phyloP scores from a whole-genome alignment of 2,797 vertebrate species.

The Sebastes trivittatus region DNA sequence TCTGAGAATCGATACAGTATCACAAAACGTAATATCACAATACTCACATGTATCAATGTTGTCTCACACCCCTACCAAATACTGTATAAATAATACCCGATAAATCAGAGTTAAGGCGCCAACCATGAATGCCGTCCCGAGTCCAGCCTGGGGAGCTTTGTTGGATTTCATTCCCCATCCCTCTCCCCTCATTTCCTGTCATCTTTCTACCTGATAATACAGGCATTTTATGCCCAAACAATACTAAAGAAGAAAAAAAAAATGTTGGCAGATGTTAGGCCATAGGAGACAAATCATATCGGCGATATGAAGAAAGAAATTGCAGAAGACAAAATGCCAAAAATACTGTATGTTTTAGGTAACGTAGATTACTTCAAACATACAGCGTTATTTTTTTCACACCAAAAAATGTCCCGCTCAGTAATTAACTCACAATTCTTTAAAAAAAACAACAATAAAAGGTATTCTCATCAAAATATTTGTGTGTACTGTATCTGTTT shows the following conservation, averaged over 20 bases:
- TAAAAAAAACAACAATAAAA: background rate
- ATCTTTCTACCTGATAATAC: background rate
- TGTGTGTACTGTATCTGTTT: background rate
- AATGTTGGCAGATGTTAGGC: background rate
- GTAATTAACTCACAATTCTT: background rate
- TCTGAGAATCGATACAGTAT: no score
- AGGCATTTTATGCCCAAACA: background rate
- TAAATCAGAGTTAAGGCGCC: background rate
- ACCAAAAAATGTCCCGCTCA: background rate
- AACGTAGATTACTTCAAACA: no score
- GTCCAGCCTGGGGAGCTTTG: background rate
- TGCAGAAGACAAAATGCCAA: background rate
- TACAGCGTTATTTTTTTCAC: no score
- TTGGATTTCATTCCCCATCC: background rate
- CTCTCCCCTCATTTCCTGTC: background rate
- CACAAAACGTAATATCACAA: no score
- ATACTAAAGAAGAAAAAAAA: background rate
- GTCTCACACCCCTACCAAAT: rapidly evolving
- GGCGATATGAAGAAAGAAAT: background rate
- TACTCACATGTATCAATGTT: no score
- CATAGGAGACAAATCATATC: background rate
- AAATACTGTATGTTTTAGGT: background rate
- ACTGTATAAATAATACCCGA: background rate
- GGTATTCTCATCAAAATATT: background rate
- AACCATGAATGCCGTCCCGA: background rate